Conservation (phyloP, 1,140 invertebrate genomes). For the Conopomorpha cramerella region DNA sequence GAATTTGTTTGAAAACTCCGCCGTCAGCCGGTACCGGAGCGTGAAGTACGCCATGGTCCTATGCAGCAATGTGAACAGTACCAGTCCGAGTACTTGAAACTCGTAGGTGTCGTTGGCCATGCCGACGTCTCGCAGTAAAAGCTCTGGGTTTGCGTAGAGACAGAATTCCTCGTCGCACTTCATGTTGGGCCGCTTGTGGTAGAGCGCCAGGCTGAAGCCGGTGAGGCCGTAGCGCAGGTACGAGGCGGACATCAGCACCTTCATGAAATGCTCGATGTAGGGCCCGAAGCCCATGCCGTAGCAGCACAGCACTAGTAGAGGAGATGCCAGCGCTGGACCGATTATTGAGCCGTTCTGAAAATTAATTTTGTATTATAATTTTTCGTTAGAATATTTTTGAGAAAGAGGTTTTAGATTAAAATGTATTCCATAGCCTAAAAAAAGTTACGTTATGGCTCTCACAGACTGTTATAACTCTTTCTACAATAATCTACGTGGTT, state of each 20-base stretch:
- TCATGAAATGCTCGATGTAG: slow-evolving; percentile 60
- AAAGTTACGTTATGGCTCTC: no score
- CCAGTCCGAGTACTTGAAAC: slow-evolving; percentile 42
- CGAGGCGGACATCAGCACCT: slow-evolving; percentile 62
- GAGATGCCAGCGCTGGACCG: slow-evolving; percentile 62
- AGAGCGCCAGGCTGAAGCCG: slow-evolving; percentile 45
- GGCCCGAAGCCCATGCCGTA: slow-evolving; percentile 69
- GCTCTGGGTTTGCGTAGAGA: slow-evolving; percentile 63
- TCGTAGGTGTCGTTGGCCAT: slow-evolving; percentile 34
- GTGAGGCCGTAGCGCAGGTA: slow-evolving; percentile 65
- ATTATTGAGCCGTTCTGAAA: slow-evolving; percentile 67
- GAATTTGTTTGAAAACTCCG: slow-evolving; percentile 52
- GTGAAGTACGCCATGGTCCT: slow-evolving; percentile 47
- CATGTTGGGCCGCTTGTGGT: slow-evolving; percentile 31
- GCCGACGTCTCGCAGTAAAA: slow-evolving; percentile 56
- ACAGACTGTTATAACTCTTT: no score
- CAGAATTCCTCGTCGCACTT: slow-evolving; percentile 47
- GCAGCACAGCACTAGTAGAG: slow-evolving; percentile 63
- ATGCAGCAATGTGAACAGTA: slow-evolving; percentile 45
- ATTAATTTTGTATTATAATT: slow-evolving; percentile 7
- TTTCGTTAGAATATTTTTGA: no score
- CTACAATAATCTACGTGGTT: no score
- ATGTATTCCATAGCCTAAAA: no score
- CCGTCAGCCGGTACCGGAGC: slow-evolving; percentile 40
- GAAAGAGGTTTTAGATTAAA: no score